Conservation (phyloP, 1,140 invertebrate species). For the Scylla paramamosain region DNA sequence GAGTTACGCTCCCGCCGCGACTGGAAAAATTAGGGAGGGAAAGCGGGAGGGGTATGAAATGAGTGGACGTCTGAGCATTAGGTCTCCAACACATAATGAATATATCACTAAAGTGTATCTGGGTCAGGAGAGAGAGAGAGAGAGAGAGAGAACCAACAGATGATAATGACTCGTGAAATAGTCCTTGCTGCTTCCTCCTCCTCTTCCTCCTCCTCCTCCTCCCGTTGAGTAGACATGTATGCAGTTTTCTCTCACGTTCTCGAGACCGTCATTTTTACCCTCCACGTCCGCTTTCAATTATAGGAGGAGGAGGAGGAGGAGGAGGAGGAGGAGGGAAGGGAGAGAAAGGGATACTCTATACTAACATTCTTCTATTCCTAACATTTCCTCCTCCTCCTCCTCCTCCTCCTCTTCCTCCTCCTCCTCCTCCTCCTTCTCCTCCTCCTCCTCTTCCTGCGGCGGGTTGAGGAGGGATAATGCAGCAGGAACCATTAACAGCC, state of each 20-base stretch:
- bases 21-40: not conserved
- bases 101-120: slow-evolving; percentile 5
- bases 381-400: not conserved
- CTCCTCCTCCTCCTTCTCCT: slow-evolving; percentile 26
- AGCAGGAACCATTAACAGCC: not conserved
- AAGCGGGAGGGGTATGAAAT: too few species aligned
- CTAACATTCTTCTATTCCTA: not conserved
- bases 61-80: not conserved
- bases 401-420: not conserved
- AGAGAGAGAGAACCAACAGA: slow-evolving; percentile 34
- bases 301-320: not conserved
- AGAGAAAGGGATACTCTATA: not conserved
- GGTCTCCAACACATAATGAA: not conserved
- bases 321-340: not conserved
- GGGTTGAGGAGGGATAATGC: not conserved
- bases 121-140: slow-evolving; percentile 7
- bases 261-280: not conserved
- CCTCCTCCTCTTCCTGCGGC: not conserved
- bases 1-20: not conserved
- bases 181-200: not conserved
- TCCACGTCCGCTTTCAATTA: not conserved
- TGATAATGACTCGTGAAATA: not conserved
- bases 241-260: not conserved
- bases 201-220: slow-evolving; percentile 11
- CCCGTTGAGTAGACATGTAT: not conserved